Evolutionary conservation across 2,797 vertebrate genomes (phyloP), one percentile per base, ranked within the genome.

Genomic region (Neosalanx taihuensis): DNA sequence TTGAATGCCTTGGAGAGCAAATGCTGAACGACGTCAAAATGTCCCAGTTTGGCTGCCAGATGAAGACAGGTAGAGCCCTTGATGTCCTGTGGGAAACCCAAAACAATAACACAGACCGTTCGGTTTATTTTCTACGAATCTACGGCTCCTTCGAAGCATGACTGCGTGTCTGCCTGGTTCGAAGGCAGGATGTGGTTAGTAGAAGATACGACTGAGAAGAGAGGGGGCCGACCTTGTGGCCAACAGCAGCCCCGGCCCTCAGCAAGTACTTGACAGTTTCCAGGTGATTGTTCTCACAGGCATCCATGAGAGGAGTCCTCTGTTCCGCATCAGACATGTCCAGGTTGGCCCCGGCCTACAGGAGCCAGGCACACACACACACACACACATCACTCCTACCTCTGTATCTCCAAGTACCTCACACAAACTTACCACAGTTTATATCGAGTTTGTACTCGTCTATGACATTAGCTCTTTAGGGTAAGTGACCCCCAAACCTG

Each of bases 31-130:
- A 97, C 88, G 0, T 95, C 93, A 0, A 91, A 93, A 89, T 98
- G 95, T 51, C 97, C 97, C 83, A 96, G 94, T 92, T 98, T 98
- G 81, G 97, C 94, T 58, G 96, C 96, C 92, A 99, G 87, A 87
- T 99, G 97, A 85, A 99, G 87, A 81, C 96, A 98, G 0, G 96
- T 97, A 72, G 96, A 98, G 59, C 97, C 97, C 79, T 95, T 94
- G 0, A 92, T 88, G 10, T 98, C 96, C 97, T 99, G 86, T 61
- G 6, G 13, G 17, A 23, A 9, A 61, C 90, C 63, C 63, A 37
- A 59, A 15, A 12, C 6, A 5, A 57, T n/a, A n/a, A 56, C 20
- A 7, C 15, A 67, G 18, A 71, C 13, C 1, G 3, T n/a, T n/a
- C 18, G 30, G 29, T 15, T 1, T 23, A 17, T 46, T 30, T 30